These are phyloP conservation scores for Athalia rosae DNA, from an alignment of 2,888 invertebrate genomes.

Conservation along the genomic window DNA sequence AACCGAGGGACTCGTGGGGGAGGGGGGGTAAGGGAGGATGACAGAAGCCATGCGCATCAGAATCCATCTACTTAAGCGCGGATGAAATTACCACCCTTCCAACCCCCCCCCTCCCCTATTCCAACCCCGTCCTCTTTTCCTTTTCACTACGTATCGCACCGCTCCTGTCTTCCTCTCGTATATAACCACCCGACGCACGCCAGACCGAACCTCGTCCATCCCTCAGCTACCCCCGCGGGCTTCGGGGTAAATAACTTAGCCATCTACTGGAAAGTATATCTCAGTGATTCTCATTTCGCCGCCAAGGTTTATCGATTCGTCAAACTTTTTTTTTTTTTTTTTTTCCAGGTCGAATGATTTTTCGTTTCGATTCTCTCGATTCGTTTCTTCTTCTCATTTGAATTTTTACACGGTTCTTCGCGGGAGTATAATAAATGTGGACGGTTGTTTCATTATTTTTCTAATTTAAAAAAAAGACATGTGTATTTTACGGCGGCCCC, in stretches of 20 bases:
- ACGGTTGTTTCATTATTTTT: too few species aligned
- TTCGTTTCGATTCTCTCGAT: not conserved
- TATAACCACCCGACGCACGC: slow-evolving; percentile 9
- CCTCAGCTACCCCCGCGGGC: slow-evolving; percentile 46
- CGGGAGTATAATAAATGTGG: too few species aligned
- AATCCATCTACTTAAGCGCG: slow-evolving; percentile 59
- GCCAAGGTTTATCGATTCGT: not conserved
- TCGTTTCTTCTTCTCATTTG: too few species aligned
- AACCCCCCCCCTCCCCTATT: slow-evolving; percentile 34
- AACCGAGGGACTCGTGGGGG: not conserved
- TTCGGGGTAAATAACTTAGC: slow-evolving; percentile 55
- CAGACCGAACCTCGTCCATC: slow-evolving; percentile 45
- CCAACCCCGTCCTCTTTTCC: not conserved
- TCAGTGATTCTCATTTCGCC: slow-evolving; percentile 48
- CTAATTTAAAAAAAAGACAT: too few species aligned
- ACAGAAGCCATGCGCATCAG: slow-evolving; percentile 56
- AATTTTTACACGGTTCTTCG: too few species aligned
- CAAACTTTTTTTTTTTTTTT: not conserved
- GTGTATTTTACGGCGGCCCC: too few species aligned
- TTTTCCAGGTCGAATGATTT: not conserved
- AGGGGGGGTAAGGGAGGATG: slow-evolving; percentile 21
- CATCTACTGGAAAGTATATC: slow-evolving; percentile 50
- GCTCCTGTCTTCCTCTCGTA: slow-evolving; percentile 14
- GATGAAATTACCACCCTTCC: slow-evolving; percentile 62
- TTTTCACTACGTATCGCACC: not conserved